Evolutionary conservation across 1,140 invertebrate genomes (phyloP), one percentile per base, ranked within the genome.

Genomic region (Trichogramma pretiosum): DNA sequence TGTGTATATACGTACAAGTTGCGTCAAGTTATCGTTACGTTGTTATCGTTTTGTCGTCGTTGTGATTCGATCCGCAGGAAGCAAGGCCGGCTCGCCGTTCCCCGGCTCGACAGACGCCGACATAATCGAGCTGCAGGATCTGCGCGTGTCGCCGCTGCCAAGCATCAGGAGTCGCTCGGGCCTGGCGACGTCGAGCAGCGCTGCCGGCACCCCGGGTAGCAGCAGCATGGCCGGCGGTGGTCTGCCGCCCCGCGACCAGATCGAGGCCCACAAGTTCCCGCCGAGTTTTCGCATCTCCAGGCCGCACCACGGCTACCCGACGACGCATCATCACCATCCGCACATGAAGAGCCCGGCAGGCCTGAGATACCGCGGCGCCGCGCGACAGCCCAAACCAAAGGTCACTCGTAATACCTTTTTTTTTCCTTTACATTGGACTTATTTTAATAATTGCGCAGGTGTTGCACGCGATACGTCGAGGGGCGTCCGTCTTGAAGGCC

Each of bases 61-160:
- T n/a, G n/a, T n/a, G n/a, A n/a, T 14, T 16, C 33, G 11, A n/a
- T n/a, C 16, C 9, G 22, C 53, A 73, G 73, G 63, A 46, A 69
- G 67, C 54, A 74, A 74, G 59, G 50, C 57, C 7, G 62, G 57
- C 48, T 70, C 63, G 21, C 65, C 63, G 18, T 67, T 65, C 50
- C 60, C 65, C 32, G 68, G 67, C 19, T 59, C 61, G 1, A 70
- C 68, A 1, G 67, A 72, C 16, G 63, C 66, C 9, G 69, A 70
- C 32, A 70, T 72, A 36, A 89, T 89, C 47, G 85, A 89, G 61
- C 72, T 89, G 23, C 82, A 88, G 62, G 86, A 89, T 59, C 74
- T 89, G 7, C 70, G 84, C 57, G 79, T 88, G 77, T 89, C 87
- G 38, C 89, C 88, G 10, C 81, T 90, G 55, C 81, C 87, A 24